Conservation (phyloP, 2,888 invertebrate genomes). For the Electrophaes corylata region DNA sequence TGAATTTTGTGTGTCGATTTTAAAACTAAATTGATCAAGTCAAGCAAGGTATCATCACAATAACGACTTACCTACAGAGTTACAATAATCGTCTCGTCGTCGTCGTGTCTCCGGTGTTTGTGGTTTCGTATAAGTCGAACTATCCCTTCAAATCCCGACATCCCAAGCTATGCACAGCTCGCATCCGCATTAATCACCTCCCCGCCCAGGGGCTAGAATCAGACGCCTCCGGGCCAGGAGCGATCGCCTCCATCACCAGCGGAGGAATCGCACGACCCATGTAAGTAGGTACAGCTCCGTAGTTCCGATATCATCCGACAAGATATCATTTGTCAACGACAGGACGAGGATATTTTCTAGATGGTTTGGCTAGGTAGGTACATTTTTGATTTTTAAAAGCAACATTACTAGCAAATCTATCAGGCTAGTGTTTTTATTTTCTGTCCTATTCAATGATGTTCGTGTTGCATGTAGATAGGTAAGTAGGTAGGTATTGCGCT, state of each 20-base stretch:
- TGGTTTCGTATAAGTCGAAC: conserved; percentile 4
- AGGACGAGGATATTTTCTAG: conserved; percentile 5
- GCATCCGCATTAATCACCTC: conserved; percentile 21
- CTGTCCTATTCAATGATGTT: too few relatives aligned
- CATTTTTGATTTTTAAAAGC: too few relatives aligned
- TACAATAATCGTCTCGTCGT: background rate
- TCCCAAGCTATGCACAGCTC: conserved; percentile 3
- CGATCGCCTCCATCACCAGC: conserved; percentile 18
- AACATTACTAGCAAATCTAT: too few relatives aligned
- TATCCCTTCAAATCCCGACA: background rate
- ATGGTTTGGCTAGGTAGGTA: background rate
- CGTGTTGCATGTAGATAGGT: too few relatives aligned
- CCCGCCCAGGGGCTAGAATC: conserved; percentile 15
- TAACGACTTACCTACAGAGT: background rate
- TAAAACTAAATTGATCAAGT: too few relatives aligned
- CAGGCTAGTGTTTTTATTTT: too few relatives aligned
- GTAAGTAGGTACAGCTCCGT: background rate
- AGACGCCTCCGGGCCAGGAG: conserved; percentile 24
- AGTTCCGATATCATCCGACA: too few relatives aligned
- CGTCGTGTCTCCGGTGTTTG: background rate
- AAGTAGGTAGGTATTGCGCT: too few relatives aligned
- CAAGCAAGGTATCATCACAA: too few relatives aligned
- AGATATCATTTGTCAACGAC: too few relatives aligned
- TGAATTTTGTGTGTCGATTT: too few relatives aligned
- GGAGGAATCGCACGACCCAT: background rate